phyloP scores from a whole-genome alignment of 2,888 invertebrate species.

The Oxytorus armatus region DNA sequence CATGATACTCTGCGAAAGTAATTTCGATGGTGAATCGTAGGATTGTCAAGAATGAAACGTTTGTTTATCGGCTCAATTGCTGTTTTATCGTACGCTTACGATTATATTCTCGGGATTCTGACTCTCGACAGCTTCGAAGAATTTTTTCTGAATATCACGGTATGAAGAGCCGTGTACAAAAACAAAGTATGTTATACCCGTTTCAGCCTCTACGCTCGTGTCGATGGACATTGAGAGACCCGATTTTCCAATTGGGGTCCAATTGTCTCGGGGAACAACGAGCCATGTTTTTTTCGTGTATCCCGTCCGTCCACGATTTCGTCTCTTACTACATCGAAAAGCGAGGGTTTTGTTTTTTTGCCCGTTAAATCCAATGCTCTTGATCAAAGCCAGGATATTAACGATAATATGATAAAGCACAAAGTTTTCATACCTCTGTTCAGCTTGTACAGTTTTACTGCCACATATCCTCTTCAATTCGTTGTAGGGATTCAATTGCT shows the following conservation, averaged over 20 bases:
- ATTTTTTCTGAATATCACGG: constrained; percentile 90
- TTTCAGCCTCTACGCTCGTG: constrained; percentile 82
- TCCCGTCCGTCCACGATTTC: constrained; percentile 86
- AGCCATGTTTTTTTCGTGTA: constrained; percentile 89
- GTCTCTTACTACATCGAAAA: constrained; percentile 84
- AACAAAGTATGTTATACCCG: constrained; percentile 88
- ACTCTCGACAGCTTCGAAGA: constrained; percentile 92
- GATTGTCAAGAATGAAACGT: not conserved
- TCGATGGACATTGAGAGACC: constrained; percentile 90
- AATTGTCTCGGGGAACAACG: constrained; percentile 89
- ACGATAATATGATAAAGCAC: not conserved
- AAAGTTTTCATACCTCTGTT: constrained; percentile 84
- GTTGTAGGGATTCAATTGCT: constrained; percentile 91
- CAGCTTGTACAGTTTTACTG: constrained; percentile 90
- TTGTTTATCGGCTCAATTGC: not conserved
- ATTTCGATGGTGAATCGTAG: not conserved
- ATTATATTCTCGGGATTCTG: constrained; percentile 92
- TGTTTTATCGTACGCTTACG: constrained; percentile 82
- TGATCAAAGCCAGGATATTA: not conserved
- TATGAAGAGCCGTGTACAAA: constrained; percentile 92
- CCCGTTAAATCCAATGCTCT: no score
- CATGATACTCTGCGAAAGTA: constrained; percentile 87
- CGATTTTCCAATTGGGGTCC: constrained; percentile 90
- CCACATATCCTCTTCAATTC: constrained; percentile 94
- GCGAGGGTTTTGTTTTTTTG: no score